phyloP scores from a whole-genome alignment of 1,140 invertebrate genomes.

The Trachelipus rathkii region DNA sequence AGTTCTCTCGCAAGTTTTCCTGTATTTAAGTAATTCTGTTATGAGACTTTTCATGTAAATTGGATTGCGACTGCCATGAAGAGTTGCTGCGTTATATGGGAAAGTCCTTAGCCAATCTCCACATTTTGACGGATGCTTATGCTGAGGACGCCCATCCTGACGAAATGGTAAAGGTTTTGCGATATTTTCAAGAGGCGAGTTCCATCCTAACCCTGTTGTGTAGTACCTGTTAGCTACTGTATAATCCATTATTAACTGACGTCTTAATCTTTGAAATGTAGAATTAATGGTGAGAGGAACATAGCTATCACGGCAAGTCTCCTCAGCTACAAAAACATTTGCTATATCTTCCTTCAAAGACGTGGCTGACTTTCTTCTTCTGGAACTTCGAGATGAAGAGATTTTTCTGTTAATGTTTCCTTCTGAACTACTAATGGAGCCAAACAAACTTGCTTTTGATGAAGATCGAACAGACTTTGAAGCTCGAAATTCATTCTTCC shows the following conservation, averaged over 20 bases:
- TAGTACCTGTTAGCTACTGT: not conserved
- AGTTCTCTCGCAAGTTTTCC: not conserved
- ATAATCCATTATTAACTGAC: slow-evolving; percentile 26
- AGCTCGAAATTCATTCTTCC: not conserved
- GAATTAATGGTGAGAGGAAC: slow-evolving; percentile 35
- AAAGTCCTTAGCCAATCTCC: slow-evolving; percentile 42
- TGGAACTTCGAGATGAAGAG: not conserved
- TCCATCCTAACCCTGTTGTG: slow-evolving; percentile 1
- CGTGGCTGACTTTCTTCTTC: not conserved
- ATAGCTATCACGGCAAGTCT: slow-evolving; percentile 30
- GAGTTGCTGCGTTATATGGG: slow-evolving; percentile 41
- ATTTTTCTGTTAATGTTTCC: not conserved
- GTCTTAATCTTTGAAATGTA: slow-evolving; percentile 33
- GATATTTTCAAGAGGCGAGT: not conserved
- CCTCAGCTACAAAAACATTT: slow-evolving; percentile 30
- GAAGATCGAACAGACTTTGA: not conserved
- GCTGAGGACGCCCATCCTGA: not conserved
- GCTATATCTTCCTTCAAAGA: not conserved
- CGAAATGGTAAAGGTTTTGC: not conserved
- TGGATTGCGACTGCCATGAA: slow-evolving; percentile 30
- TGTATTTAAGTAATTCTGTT: not conserved
- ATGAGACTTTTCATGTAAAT: not conserved
- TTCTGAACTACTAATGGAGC: not conserved
- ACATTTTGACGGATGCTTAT: not conserved
- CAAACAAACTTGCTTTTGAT: not conserved